Base-by-base conservation (phyloP, 2,888 invertebrate genomes). In the Lucinisca nassula region DNA sequence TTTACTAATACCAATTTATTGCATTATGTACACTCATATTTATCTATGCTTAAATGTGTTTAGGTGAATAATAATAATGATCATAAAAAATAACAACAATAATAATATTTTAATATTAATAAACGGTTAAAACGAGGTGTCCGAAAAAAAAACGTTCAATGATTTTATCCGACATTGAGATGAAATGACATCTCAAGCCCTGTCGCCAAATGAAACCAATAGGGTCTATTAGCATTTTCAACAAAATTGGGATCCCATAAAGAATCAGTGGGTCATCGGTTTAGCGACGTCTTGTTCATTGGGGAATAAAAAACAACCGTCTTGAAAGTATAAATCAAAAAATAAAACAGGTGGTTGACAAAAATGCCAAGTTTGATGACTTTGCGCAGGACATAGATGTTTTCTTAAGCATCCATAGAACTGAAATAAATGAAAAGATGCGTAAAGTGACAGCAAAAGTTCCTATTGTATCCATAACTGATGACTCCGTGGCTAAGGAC, bases 351-450 rank as follows among this genome's bases (percentile, higher is more conserved):
- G 79, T 73, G 0, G 27, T 80, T 72, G 49, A 32, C 17, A 73
- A 72, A 55, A 73, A 58, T 14, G 35, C 73, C 0, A 81, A 81
- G 38, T 74, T 73, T 58, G 74, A 81, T 30, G 58, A 14, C 30
- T 81, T 81, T 61, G 74, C 74, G 14, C 21, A n/a, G 21, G 81
- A 74, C 74, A 58, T 81, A 2, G 10, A 37, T 4, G 55, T 35
- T 0, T 81, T 81, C 32, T 30, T 81, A 0, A 38, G 49, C 17
- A 40, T 17, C 10, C 74, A 74, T 40, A n/a, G 81, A 3, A 81
- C 81, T 30, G 81, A 81, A 38, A 74, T 81, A 37, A 32, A 74
- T 21, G 81, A 74, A 10, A 80, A 73, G 35, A 3, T 81, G 38
- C 55, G 58, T 17, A 73, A 30, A 27, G 27, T 27, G 12, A 55